Percentiles rank a stretch among this genome's conserved stretches.
Conservation (phyloP, 2,888 invertebrate genomes). For the Carterocephalus palaemon region DNA sequence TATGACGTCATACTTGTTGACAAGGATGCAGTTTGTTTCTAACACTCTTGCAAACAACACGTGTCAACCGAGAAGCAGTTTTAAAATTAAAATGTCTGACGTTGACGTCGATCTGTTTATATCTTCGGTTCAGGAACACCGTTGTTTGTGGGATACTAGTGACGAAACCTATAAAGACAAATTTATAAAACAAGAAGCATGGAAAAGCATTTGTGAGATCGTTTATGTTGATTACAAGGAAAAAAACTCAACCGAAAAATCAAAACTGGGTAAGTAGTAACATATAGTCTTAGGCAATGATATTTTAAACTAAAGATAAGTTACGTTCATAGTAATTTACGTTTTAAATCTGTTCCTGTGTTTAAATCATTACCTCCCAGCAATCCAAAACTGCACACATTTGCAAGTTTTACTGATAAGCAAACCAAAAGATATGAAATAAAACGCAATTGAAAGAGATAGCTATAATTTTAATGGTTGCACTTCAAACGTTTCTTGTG, state of each 20-base stretch:
- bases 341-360: too few species aligned
- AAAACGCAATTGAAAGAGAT: too few species aligned
- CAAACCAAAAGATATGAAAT: too few species aligned
- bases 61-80: conserved; percentile 71
- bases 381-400: too few species aligned
- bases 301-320: neutral
- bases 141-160: too few species aligned
- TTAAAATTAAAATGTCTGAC: conserved; percentile 28
- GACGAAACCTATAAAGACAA: too few species aligned
- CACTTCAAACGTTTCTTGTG: too few species aligned
- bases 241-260: conserved; percentile 25
- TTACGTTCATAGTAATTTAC: too few species aligned
- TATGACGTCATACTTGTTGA: conserved; percentile 17
- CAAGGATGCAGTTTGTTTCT: conserved; percentile 17
- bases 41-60: conserved; percentile 35
- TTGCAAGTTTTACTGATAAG: too few species aligned
- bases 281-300: neutral
- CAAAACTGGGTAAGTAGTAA: conserved; percentile 26
- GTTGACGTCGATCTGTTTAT: conserved; percentile 26
- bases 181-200: conserved; percentile 29
- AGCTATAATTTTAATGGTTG: too few species aligned
- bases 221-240: conserved; percentile 24
- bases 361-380: too few species aligned
- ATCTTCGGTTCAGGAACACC: too few species aligned
- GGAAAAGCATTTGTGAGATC: conserved; percentile 27